These are phyloP conservation scores for Scaptomyza reducta DNA, from an alignment of 2,888 invertebrate species.

Conservation along the genomic window DNA sequence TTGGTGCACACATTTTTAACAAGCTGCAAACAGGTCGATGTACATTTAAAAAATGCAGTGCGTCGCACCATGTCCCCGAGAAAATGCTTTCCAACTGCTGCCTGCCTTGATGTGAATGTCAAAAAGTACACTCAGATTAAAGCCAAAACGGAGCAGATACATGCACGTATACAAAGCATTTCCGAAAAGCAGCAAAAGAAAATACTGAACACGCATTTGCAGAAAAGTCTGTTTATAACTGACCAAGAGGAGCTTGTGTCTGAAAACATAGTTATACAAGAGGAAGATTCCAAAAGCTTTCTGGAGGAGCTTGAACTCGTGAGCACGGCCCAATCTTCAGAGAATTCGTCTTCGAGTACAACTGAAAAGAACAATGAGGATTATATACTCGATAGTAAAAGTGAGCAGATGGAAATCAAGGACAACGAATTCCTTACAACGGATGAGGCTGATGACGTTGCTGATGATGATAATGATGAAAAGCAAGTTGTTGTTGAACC, in stretches of 20 bases:
- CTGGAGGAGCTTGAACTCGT: not conserved
- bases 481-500: not conserved
- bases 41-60: slow-evolving; percentile 44
- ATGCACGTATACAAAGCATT: slow-evolving; percentile 12
- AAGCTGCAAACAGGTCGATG: slow-evolving; percentile 52
- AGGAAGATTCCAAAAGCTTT: not conserved
- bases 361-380: not conserved
- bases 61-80: slow-evolving; percentile 54
- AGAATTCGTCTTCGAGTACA: not conserved
- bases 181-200: not conserved
- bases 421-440: slow-evolving; percentile 28
- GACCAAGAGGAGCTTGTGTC: not conserved
- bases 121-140: not conserved
- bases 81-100: slow-evolving; percentile 15
- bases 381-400: slow-evolving; percentile 22
- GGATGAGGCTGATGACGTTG: slow-evolving; percentile 7
- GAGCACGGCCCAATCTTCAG: not conserved
- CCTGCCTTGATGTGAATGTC: not conserved
- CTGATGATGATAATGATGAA: slow-evolving; percentile 11
- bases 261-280: not conserved
- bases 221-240: not conserved
- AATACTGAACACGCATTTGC: not conserved
- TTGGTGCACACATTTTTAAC: slow-evolving; percentile 43
- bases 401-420: slow-evolving; percentile 18
- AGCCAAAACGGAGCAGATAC: not conserved